Conservation (phyloP, 2,888 invertebrate species). For the Microctonus aethiopoides region DNA sequence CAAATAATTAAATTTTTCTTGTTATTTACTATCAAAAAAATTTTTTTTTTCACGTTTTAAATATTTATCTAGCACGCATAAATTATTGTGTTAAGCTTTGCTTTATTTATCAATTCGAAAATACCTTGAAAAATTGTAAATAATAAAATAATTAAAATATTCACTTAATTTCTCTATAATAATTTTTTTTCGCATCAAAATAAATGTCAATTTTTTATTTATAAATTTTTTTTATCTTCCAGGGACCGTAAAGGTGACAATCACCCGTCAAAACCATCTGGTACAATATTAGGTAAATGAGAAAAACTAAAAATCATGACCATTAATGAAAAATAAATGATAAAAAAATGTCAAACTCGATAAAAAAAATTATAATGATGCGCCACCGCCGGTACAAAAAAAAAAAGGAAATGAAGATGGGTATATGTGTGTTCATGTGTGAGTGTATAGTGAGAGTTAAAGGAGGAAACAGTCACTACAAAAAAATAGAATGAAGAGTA, state of each 20-base stretch:
- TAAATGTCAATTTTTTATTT: not conserved
- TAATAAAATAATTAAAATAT: no score
- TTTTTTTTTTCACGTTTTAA: not conserved
- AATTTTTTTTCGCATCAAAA: not conserved
- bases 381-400: constrained; percentile 43
- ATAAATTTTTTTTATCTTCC: constrained; percentile 44
- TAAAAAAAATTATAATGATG: constrained; percentile 31
- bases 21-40: not conserved
- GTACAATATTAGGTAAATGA: constrained; percentile 56
- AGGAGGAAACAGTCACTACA: constrained; percentile 24
- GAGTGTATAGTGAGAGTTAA: constrained; percentile 5
- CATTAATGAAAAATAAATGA: not conserved
- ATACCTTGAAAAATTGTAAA: not conserved
- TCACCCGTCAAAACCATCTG: constrained; percentile 61
- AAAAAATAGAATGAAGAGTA: constrained; percentile 15
- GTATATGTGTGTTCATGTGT: constrained; percentile 24
- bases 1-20: not conserved
- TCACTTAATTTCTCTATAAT: no score
- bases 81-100: no score
- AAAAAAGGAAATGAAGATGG: constrained; percentile 28
- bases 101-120: not conserved
- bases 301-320: constrained; percentile 11
- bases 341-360: not conserved
- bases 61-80: constrained; percentile 14
- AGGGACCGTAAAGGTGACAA: constrained; percentile 65